Evolutionary conservation across 1,140 invertebrate genomes (phyloP), one percentile per base, ranked within the genome.

Genomic region (Anadara kagoshimensis): DNA sequence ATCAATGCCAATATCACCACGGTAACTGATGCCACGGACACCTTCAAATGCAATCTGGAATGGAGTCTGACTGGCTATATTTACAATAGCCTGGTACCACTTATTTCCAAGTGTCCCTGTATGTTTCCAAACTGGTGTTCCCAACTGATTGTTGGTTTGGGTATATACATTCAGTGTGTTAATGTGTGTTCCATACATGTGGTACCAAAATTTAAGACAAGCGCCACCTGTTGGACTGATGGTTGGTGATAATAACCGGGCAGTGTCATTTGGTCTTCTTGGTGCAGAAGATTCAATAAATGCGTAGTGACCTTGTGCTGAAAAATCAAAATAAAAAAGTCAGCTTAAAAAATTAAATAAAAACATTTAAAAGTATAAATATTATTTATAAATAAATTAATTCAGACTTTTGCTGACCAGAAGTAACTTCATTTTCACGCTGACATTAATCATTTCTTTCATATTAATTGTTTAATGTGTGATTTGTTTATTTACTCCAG

Each of bases 201-300:
- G 94, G 81, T 91, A 93, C 91, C 92, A 95, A 86, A 96, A 95
- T 4, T 66, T 75, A 11, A 88, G 57, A 69, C 85, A 86, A 4
- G 77, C 63, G 11, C 76, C 75, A n/a, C 47, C 49, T 7, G 73
- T 62, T 8, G 69, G 67, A 10, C 66, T 18, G 20, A 78, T 29
- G 5, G 51, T 89, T 3, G 90, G 87, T 69, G 92, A 93, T 3
- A 92, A 86, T 0, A 95, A 91, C n/a, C 94, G 91, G 0, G 94
- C 94, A 0, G 92, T 93, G 74, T 95, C 93, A 83, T 94, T 94
- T 10, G 89, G 86, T 58, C 90, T 84, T 54, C 92, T 86, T 0
- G 93, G 92, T 1, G 78, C 78, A 0, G 94, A 93, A 41, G 93
- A 75, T 63, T 84, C 83, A 56, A 86, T 86, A 67, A 68, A 85